Evolutionary conservation across 2,888 invertebrate genomes (phyloP).

Genomic region (Sesia apiformis): DNA sequence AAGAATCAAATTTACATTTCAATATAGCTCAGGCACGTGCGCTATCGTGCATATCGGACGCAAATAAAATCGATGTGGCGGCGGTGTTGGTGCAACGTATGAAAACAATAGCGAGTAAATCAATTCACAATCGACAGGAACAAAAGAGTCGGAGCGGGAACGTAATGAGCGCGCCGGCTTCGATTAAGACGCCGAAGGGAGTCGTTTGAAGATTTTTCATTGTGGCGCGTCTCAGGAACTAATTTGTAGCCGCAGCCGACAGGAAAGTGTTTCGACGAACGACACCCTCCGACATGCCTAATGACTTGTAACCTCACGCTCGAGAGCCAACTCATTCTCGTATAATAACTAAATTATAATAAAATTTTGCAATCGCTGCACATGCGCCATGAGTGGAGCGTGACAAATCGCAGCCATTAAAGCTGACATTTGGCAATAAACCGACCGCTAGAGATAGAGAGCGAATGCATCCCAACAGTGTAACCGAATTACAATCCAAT

Average conservation of each 20-base stretch:
- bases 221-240: slow-evolving; percentile 33
- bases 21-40: slow-evolving; percentile 31
- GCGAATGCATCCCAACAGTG: slow-evolving; percentile 32
- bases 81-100: slow-evolving; percentile 17
- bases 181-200: slow-evolving; percentile 44
- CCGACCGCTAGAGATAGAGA: slow-evolving; percentile 11
- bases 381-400: background rate
- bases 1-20: slow-evolving; percentile 37
- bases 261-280: slow-evolving; percentile 34
- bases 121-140: slow-evolving; percentile 46
- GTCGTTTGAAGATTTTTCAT: slow-evolving; percentile 37
- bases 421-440: slow-evolving; percentile 26
- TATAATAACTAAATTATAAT: background rate
- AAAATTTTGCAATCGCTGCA: background rate
- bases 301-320: slow-evolving; percentile 32
- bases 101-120: slow-evolving; percentile 58
- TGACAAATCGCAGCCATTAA: slow-evolving; percentile 24
- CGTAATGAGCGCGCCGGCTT: slow-evolving; percentile 36
- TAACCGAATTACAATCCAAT: slow-evolving; percentile 49
- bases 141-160: slow-evolving; percentile 31
- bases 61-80: slow-evolving; percentile 25
- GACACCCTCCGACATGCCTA: slow-evolving; percentile 39
- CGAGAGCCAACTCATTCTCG: background rate
- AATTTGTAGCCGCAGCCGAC: slow-evolving; percentile 51
- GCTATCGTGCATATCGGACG: slow-evolving; percentile 25